A percentile compares a stretch with the other conserved stretches of the same genome.
phyloP scores from a whole-genome alignment of 1,140 invertebrate genomes.

The Apis florea region DNA sequence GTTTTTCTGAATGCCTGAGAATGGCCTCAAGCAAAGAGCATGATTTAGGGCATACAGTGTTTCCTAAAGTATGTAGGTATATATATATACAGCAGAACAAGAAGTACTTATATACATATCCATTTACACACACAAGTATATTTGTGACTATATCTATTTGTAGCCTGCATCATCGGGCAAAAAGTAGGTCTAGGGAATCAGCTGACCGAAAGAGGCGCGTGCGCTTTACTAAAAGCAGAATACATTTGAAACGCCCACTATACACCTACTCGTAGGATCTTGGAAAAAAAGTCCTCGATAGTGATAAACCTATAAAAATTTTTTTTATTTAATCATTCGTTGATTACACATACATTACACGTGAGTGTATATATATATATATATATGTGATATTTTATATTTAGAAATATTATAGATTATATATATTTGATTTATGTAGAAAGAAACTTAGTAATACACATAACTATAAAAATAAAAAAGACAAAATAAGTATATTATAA shows the following conservation, averaged over 20 bases:
- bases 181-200: constrained; percentile 78
- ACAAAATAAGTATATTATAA: not conserved
- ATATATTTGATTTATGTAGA: constrained; percentile 2
- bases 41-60: constrained; percentile 66
- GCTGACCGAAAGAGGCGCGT: constrained; percentile 72
- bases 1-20: constrained; percentile 36
- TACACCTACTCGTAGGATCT: constrained; percentile 37
- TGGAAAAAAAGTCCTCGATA: constrained; percentile 39
- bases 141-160: constrained; percentile 42
- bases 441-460: not conserved
- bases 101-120: not conserved
- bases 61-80: constrained; percentile 49
- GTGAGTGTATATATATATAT: no score
- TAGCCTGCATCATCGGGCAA: constrained; percentile 65
- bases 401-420: constrained; percentile 31
- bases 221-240: constrained; percentile 58
- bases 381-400: not conserved
- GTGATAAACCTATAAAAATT: constrained; percentile 21
- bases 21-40: constrained; percentile 58
- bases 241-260: constrained; percentile 58
- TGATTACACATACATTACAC: not conserved
- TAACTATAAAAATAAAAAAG: not conserved
- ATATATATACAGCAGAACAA: constrained; percentile 26
- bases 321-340: constrained; percentile 2
- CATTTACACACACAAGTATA: constrained; percentile 12